A percentile compares a stretch with the other conserved stretches of the same genome.
Evolutionary conservation across 2,113 vertebrate species (phyloP).

Genomic region (Coryphaenoides rupestris): DNA sequence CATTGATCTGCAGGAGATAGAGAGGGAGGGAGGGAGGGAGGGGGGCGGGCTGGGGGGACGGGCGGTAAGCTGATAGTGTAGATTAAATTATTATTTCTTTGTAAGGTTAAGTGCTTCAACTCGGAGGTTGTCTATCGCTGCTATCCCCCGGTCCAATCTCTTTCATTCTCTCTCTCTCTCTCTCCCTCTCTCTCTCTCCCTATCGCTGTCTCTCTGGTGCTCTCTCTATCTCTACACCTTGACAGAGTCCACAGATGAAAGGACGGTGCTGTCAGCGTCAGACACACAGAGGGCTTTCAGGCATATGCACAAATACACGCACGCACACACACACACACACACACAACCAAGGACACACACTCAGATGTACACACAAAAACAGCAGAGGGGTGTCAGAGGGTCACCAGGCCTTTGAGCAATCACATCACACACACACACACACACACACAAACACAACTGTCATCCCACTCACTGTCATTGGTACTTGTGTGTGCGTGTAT

Average conservation of each 20-base stretch:
- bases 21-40: neutral
- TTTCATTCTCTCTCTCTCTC: no score
- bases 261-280: neutral
- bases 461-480: conserved; percentile 29
- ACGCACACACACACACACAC: conserved; percentile 21
- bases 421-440: conserved; percentile 5
- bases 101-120: no score
- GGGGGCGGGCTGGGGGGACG: neutral
- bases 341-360: neutral
- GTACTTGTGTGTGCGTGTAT: no score
- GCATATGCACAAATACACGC: neutral
- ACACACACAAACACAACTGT: conserved; percentile 2
- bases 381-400: conserved; percentile 9
- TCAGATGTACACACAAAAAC: neutral
- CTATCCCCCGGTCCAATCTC: no score
- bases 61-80: neutral
- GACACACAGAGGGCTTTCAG: neutral
- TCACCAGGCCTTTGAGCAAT: conserved; percentile 21
- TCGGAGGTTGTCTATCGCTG: no score
- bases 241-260: no score
- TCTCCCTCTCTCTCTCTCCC: no score
- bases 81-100: no score
- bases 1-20: neutral
- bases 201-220: no score
- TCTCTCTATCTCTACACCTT: no score